These are phyloP conservation scores for Pollenia griseotomentosa DNA, from an alignment of 2,888 invertebrate species.

Conservation along the genomic window DNA sequence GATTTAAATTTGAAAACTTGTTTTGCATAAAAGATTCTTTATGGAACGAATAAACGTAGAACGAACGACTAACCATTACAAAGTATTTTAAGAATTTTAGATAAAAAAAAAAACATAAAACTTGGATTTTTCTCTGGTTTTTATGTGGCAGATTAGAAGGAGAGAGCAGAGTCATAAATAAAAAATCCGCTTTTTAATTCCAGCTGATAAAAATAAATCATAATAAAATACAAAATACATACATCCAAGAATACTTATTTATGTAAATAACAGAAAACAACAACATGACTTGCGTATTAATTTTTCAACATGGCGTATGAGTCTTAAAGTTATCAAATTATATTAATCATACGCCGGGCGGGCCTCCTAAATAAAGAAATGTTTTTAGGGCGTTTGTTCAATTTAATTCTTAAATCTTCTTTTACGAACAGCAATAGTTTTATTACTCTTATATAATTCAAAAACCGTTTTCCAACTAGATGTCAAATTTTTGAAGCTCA, in stretches of 20 bases:
- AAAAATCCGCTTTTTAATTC: constrained; percentile 1
- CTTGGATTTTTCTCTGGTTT: background rate
- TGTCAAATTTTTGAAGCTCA: no score
- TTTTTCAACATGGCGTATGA: background rate
- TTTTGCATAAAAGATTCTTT: background rate
- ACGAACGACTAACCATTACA: background rate
- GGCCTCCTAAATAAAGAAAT: background rate
- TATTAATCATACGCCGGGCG: background rate
- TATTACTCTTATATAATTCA: no score
- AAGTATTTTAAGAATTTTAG: background rate
- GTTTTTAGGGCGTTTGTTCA: no score
- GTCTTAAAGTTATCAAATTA: background rate
- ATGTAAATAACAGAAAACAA: background rate
- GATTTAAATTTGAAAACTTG: background rate
- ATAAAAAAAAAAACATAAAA: constrained; percentile 1
- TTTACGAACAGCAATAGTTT: no score
- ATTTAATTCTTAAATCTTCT: no score
- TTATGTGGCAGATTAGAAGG: constrained; percentile 9
- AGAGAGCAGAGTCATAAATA: background rate
- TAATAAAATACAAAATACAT: background rate
- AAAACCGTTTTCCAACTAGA: no score
- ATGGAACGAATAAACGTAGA: background rate
- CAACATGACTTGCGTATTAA: background rate
- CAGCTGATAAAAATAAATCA: background rate
- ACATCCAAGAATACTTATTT: no score